Conservation (phyloP, 2,888 invertebrate species). For the Ormyrus labotus region DNA sequence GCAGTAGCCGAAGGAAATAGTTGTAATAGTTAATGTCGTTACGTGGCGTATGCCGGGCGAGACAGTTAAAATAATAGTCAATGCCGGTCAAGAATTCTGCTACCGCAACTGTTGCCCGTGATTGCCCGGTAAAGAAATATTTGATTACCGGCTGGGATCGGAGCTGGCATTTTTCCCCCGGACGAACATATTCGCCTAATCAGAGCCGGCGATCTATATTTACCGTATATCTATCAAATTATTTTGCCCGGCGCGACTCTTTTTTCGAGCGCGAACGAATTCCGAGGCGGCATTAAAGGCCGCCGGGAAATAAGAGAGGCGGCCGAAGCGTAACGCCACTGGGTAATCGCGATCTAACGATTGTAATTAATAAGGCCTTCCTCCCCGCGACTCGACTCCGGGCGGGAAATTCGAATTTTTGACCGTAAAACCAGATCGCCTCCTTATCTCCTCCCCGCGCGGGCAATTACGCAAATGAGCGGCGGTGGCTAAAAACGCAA, state of each 20-base stretch:
- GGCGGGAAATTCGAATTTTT: conserved; percentile 26
- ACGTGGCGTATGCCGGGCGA: conserved; percentile 3
- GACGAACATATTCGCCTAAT: conserved; percentile 33
- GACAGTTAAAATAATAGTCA: conserved; percentile 51
- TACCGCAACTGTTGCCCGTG: conserved; percentile 27
- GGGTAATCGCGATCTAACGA: conserved; percentile 15
- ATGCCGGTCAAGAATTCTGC: conserved; percentile 44
- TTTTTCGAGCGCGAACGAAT: background rate
- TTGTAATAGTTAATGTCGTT: conserved; percentile 44
- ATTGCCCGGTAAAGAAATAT: conserved; percentile 36
- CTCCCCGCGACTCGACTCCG: background rate
- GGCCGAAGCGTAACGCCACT: conserved; percentile 6
- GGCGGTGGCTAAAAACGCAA: conserved; percentile 10
- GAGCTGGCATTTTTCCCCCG: conserved; percentile 19
- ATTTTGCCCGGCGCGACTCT: conserved; percentile 25
- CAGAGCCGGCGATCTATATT: conserved; percentile 37
- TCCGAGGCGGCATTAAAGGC: background rate
- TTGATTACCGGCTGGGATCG: conserved; percentile 45
- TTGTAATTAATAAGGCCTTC: conserved; percentile 30
- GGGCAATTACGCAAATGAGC: conserved; percentile 47
- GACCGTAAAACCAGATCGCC: conserved; percentile 23
- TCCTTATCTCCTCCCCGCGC: conserved; percentile 40
- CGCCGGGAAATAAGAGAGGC: background rate
- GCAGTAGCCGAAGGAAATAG: conserved; percentile 38
- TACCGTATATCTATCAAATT: conserved; percentile 34